phyloP scores from a whole-genome alignment of 2,113 vertebrate species.

The Oryzias woworae region DNA sequence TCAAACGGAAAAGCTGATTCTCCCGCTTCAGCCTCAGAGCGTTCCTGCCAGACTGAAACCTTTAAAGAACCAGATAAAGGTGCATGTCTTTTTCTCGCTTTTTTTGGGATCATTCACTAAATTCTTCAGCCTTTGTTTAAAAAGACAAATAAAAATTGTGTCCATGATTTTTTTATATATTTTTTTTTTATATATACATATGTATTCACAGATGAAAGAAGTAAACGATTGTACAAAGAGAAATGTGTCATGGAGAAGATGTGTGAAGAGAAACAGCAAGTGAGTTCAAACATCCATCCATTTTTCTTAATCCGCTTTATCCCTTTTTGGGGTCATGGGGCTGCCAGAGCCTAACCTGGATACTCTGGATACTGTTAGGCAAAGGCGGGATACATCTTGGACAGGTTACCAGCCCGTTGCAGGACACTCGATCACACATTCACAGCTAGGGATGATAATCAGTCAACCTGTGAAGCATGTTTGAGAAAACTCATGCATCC shows the following conservation, averaged over 20 bases:
- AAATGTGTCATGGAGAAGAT: slow-evolving; percentile 73
- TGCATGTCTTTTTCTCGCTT: slow-evolving; percentile 8
- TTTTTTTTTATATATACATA: slow-evolving; percentile 8
- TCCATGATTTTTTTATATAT: neutral
- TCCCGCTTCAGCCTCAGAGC: slow-evolving; percentile 10
- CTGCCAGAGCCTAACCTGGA: no score
- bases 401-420: no score
- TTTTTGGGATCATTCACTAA: neutral
- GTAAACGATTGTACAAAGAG: slow-evolving; percentile 58
- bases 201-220: slow-evolving; percentile 23
- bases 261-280: slow-evolving; percentile 84
- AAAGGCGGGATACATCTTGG: no score
- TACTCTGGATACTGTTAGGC: no score
- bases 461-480: no score
- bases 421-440: no score
- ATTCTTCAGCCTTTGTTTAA: neutral
- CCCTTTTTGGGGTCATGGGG: no score
- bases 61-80: slow-evolving; percentile 9
- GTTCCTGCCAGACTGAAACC: slow-evolving; percentile 46
- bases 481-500: no score
- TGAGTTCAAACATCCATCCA: slow-evolving; percentile 20
- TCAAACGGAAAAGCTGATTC: neutral
- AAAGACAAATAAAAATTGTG: neutral
- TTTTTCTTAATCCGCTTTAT: no score
- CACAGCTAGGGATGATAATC: no score